phyloP scores from a whole-genome alignment of 2,888 invertebrate species.

The Drosophila flavopinicola region DNA sequence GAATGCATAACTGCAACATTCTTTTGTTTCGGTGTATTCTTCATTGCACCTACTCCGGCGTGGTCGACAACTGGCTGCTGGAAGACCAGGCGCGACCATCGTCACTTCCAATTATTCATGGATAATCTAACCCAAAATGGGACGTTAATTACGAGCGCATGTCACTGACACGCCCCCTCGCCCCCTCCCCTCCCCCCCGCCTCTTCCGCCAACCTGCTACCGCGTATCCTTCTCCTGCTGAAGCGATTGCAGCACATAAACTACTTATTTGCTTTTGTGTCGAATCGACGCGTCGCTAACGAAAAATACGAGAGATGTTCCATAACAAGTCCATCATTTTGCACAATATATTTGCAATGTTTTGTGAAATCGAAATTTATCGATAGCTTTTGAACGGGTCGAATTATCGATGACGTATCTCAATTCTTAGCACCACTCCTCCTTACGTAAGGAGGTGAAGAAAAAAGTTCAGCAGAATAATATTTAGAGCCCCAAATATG shows the following conservation, averaged over 20 bases:
- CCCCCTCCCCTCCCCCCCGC: not conserved
- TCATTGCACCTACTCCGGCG: not conserved
- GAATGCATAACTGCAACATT: too few species aligned
- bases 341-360: too few species aligned
- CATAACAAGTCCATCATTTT: not conserved
- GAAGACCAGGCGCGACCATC: constrained; percentile 42
- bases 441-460: too few species aligned
- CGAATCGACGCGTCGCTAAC: constrained; percentile 7
- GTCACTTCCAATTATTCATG: constrained; percentile 83
- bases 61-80: not conserved
- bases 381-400: too few species aligned
- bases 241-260: constrained; percentile 48
- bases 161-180: constrained; percentile 56
- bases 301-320: constrained; percentile 10
- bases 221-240: not conserved
- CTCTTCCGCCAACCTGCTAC: not conserved
- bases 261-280: constrained; percentile 42
- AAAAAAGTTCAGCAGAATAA: too few species aligned
- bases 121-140: constrained; percentile 84
- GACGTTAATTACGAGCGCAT: constrained; percentile 83
- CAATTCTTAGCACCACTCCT: too few species aligned
- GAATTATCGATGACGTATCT: too few species aligned
- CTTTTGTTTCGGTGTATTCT: too few species aligned
- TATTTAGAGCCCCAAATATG: too few species aligned
- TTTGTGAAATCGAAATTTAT: too few species aligned